Evolutionary conservation across 2,113 vertebrate species (phyloP).

Genomic region (Gymnocephalus cernua): DNA sequence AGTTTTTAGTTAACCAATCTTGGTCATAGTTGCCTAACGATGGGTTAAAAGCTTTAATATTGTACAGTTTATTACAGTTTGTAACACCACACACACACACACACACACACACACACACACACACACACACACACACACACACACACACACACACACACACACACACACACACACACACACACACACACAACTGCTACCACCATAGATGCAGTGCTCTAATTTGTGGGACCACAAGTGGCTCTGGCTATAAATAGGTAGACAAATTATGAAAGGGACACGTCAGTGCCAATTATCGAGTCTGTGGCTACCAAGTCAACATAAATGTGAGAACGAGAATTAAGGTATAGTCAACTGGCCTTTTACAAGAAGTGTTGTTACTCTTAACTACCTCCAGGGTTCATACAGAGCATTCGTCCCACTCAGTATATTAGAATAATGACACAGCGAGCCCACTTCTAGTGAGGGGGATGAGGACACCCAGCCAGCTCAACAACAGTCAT

Average conservation of each 20-base stretch:
- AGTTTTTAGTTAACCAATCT: not conserved
- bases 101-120: conserved; percentile 26
- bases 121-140: conserved; percentile 32
- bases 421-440: conserved; percentile 58
- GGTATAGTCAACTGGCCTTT: no score
- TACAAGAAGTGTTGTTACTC: no score
- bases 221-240: no score
- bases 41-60: not conserved
- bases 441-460: conserved; percentile 56
- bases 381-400: conserved; percentile 52
- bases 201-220: no score
- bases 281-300: no score
- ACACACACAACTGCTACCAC: no score
- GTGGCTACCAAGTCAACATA: no score
- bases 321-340: no score
- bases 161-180: conserved; percentile 17
- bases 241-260: no score
- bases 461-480: conserved; percentile 62
- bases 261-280: no score
- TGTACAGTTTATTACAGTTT: not conserved
- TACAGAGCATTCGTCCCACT: conserved; percentile 59
- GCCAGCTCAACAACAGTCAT: conserved; percentile 46
- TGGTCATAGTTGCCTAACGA: not conserved
- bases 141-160: not conserved
- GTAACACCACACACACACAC: conserved; percentile 12